Percentiles rank a stretch among this genome's conserved stretches.
Evolutionary conservation across 64 coral and sea anemone genomes (phyloP).

Genomic region (Catalaphyllia jardinei): DNA sequence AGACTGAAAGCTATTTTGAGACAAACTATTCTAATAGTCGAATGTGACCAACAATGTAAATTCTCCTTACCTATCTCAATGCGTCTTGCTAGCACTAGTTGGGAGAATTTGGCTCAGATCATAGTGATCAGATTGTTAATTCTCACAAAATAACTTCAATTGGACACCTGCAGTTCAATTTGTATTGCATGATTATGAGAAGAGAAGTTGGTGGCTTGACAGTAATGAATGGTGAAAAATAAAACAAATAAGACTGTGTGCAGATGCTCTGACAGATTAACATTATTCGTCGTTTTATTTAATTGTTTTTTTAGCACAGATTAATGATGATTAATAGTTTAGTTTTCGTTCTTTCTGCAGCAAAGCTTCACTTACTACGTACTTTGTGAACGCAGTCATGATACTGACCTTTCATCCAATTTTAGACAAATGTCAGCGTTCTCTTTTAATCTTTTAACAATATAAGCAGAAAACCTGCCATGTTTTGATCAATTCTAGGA

Average conservation of each 20-base stretch:
- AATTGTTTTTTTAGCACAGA: background rate
- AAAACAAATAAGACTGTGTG: background rate
- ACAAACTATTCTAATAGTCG: background rate
- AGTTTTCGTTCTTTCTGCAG: too few species aligned
- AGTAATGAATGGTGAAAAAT: background rate
- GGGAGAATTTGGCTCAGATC: too few species aligned
- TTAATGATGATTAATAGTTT: too few species aligned
- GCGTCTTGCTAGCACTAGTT: too few species aligned
- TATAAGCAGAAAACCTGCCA: too few species aligned
- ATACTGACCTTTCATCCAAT: too few species aligned
- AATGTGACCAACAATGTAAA: too few species aligned
- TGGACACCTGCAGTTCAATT: background rate
- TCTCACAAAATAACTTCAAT: background rate
- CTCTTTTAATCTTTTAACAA: background rate
- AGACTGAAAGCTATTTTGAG: background rate
- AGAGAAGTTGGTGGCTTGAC: background rate
- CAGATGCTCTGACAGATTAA: background rate
- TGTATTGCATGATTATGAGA: background rate
- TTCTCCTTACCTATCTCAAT: too few species aligned
- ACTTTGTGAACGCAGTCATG: too few species aligned
- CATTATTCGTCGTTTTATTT: background rate
- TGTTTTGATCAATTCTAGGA: background rate
- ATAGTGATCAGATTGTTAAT: background rate
- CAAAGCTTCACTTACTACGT: too few species aligned
- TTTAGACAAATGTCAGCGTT: too few species aligned